A percentile compares a stretch with the other conserved stretches of the same genome.
Conservation (phyloP, 2,113 vertebrate species). For the Girardinichthys multiradiatus region DNA sequence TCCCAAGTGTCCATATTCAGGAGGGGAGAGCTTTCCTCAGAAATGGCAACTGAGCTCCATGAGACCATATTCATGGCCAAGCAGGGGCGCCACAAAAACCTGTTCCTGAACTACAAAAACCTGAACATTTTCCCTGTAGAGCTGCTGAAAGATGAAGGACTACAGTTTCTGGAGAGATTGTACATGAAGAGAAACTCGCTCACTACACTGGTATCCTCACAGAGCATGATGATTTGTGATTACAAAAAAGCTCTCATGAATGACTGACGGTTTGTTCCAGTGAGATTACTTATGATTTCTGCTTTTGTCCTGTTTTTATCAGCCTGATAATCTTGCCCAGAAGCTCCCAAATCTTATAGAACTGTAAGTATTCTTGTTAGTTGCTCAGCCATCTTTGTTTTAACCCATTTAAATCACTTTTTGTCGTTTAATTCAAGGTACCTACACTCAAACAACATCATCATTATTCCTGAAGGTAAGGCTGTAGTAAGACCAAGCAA, state of each 20-base stretch:
- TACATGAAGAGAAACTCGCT: slow-evolving; percentile 98
- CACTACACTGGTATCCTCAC: slow-evolving; percentile 87
- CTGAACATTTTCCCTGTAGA: slow-evolving; percentile 91
- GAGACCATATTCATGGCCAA: slow-evolving; percentile 93
- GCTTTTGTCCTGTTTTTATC: slow-evolving; percentile 35
- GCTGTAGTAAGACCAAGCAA: not conserved
- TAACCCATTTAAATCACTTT: not conserved
- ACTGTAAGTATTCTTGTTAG: slow-evolving; percentile 86
- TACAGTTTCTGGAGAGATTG: slow-evolving; percentile 93
- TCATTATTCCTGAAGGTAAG: slow-evolving; percentile 95
- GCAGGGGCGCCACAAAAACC: slow-evolving; percentile 94
- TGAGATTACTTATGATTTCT: not conserved
- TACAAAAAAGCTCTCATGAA: not conserved
- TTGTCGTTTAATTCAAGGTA: slow-evolving; percentile 81
- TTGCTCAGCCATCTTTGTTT: not conserved
- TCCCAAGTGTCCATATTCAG: not conserved
- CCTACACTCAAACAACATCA: slow-evolving; percentile 97
- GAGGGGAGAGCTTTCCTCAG: slow-evolving; percentile 6
- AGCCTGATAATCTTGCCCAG: slow-evolving; percentile 98
- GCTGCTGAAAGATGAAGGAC: slow-evolving; percentile 91
- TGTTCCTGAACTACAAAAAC: slow-evolving; percentile 95
- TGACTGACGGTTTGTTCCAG: not conserved
- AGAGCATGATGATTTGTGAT: not conserved
- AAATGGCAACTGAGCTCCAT: slow-evolving; percentile 93
- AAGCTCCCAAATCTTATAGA: slow-evolving; percentile 98